Conservation (phyloP, 2,888 invertebrate genomes). For the Emmelina monodactyla region DNA sequence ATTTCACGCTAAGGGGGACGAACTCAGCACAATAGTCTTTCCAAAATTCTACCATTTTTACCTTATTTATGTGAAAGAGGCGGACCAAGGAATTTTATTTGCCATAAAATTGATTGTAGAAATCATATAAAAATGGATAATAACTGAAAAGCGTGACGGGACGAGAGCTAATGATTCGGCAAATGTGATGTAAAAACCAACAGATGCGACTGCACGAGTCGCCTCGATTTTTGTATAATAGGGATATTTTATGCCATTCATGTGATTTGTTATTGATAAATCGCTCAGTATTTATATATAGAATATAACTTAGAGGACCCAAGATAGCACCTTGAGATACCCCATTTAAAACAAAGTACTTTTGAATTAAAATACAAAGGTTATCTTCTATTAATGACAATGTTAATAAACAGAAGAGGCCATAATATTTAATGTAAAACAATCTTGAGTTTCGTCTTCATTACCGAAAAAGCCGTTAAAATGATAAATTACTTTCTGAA, state of each 20-base stretch:
- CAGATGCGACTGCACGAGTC: slow-evolving; percentile 14
- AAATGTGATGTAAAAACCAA: slow-evolving; percentile 20
- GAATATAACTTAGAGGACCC: background rate
- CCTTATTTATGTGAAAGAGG: slow-evolving; percentile 32
- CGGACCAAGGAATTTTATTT: slow-evolving; percentile 51
- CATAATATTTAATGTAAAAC: too few relatives aligned
- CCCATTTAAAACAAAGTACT: too few relatives aligned
- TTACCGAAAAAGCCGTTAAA: background rate
- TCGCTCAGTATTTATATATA: slow-evolving; percentile 10
- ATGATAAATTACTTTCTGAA: background rate
- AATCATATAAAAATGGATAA: slow-evolving; percentile 53
- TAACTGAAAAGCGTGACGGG: slow-evolving; percentile 54
- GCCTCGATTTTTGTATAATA: slow-evolving; percentile 10
- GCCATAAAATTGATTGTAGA: slow-evolving; percentile 52
- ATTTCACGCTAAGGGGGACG: too few relatives aligned
- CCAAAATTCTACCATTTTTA: background rate
- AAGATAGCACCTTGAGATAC: background rate
- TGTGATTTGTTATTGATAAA: slow-evolving; percentile 23
- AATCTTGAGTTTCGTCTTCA: too few relatives aligned
- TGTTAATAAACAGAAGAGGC: too few relatives aligned
- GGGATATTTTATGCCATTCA: slow-evolving; percentile 15
- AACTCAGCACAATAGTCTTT: too few relatives aligned
- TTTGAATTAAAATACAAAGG: too few relatives aligned
- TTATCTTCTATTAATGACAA: too few relatives aligned
- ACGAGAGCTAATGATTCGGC: slow-evolving; percentile 42